Evolutionary conservation across 2,888 invertebrate genomes (phyloP).

Genomic region (Cheilosia impressa): DNA sequence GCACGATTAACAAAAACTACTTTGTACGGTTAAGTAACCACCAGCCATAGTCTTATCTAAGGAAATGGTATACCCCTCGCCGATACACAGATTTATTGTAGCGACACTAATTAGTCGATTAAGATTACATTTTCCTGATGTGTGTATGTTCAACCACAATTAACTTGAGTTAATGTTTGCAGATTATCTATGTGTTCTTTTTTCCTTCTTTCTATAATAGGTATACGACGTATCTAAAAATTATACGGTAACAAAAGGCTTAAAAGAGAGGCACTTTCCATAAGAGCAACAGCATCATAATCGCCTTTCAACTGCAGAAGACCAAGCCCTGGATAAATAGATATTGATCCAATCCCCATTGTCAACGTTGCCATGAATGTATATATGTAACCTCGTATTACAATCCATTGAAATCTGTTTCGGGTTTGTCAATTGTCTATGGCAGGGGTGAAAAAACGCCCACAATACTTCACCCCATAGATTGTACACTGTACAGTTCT

Average conservation of each 20-base stretch:
- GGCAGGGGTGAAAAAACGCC: constrained; percentile 69
- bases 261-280: constrained; percentile 55
- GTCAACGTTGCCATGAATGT: constrained; percentile 34
- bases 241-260: constrained; percentile 50
- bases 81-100: constrained; percentile 57
- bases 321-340: constrained; percentile 71
- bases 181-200: constrained; percentile 47
- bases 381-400: constrained; percentile 21
- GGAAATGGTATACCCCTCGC: constrained; percentile 19
- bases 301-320: constrained; percentile 74
- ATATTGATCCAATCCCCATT: constrained; percentile 72
- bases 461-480: constrained; percentile 56
- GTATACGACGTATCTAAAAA: constrained; percentile 8
- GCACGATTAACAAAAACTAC: constrained; percentile 61
- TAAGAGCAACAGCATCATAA: constrained; percentile 55
- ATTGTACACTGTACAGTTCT: constrained; percentile 36
- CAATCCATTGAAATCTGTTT: constrained; percentile 54
- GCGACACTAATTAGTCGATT: constrained; percentile 73
- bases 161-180: constrained; percentile 74
- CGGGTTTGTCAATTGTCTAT: constrained; percentile 50
- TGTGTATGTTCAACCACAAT: constrained; percentile 65
- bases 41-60: constrained; percentile 45
- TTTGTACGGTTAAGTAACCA: constrained; percentile 35
- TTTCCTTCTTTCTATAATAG: constrained; percentile 1
- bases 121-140: constrained; percentile 70